Base-by-base conservation (phyloP, 2,888 invertebrate genomes). In the Drosophila siamana region DNA sequence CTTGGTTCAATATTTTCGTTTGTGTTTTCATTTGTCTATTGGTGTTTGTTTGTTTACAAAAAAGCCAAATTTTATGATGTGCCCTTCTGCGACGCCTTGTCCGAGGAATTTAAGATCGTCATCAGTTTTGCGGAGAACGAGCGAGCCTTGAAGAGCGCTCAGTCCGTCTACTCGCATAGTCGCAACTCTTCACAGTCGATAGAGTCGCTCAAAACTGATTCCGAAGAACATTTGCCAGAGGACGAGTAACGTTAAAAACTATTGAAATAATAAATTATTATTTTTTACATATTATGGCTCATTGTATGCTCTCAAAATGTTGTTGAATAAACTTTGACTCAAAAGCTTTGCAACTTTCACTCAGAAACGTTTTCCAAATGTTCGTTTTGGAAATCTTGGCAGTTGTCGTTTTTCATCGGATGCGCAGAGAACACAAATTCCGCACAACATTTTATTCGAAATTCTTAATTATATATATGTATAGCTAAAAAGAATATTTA, bases 21-120 rank as follows among this genome's bases (percentile, higher is more conserved):
- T n/a, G 60, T 88, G 1, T 87, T 89, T 51, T 90, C 91, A 2
- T 73, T 91, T 1, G 54, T 86, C 5, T 88, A 87, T 56, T 92
- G 91, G 91, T 81, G 90, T 33, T 66, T 80, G 6, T 78, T 88
- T 78, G 89, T 92, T 4, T 86, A 64, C 13, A 85, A 78, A 13
- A 91, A 90, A 67, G 89, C 92, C 13, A 87, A 84, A 16, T 86
- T 80, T 40, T 88, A 84, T 67, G 78, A 92, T 91, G 93, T 95
- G 4, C 92, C 95, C 0, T 95, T 96, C 84, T 93, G 92, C 79
- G 93, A 94, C 59, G 95, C 95, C 77, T 89, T 96, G 22, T 91
- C 93, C 56, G 95, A 94, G 16, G 97, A 97, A 90, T 85, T 96
- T 33, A 94, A 94, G 81, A 96, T 96, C 88, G 94, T 96, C 40